Conservation (phyloP, 2,797 vertebrate species). For the Amniataba percoides region DNA sequence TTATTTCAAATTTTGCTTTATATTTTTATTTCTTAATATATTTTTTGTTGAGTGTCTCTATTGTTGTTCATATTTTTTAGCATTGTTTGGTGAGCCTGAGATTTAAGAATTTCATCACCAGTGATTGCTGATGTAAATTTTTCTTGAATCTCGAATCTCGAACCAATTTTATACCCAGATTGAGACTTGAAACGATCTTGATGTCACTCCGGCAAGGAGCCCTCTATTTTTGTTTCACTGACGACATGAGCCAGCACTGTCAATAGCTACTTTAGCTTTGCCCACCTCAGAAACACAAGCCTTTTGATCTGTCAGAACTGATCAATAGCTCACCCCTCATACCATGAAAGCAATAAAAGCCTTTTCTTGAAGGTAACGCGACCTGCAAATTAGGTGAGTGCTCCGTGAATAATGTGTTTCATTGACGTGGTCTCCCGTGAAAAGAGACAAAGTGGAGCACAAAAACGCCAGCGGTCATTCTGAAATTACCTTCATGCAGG, state of each 20-base stretch:
- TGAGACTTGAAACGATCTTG: neutral
- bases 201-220: neutral
- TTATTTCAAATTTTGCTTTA: too few relatives aligned
- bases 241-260: conserved; percentile 27
- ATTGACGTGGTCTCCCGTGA: conserved; percentile 76
- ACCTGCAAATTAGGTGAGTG: conserved; percentile 56
- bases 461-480: conserved; percentile 70
- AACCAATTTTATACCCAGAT: too few relatives aligned
- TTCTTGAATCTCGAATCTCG: too few relatives aligned
- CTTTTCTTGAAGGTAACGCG: conserved; percentile 72
- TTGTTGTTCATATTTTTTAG: too few relatives aligned
- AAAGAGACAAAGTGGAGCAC: conserved; percentile 62
- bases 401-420: conserved; percentile 83
- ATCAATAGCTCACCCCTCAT: conserved; percentile 64
- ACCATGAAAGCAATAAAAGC: conserved; percentile 80
- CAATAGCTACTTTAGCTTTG: conserved; percentile 30
- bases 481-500: conserved; percentile 65
- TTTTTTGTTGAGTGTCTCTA: too few relatives aligned
- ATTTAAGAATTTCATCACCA: too few relatives aligned
- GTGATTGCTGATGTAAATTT: too few relatives aligned
- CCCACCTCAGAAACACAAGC: conserved; percentile 31
- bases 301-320: conserved; percentile 68
- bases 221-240: conserved; percentile 11
- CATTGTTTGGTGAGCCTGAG: too few relatives aligned
- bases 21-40: too few relatives aligned